Evolutionary conservation across 2,113 vertebrate genomes (phyloP), one percentile per base, ranked within the genome.

Genomic region (Esox niger): DNA sequence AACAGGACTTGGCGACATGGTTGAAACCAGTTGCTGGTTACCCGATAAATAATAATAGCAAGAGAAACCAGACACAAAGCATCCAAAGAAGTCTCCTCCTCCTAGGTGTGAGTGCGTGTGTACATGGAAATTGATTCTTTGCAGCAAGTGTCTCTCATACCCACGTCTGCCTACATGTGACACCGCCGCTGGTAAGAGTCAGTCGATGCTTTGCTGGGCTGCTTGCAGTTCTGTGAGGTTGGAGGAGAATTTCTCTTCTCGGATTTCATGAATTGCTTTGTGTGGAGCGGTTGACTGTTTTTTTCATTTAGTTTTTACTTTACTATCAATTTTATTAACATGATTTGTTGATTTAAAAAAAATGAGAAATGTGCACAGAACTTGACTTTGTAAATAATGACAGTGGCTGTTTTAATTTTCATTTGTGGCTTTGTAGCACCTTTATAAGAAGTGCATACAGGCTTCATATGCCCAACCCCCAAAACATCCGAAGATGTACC

Each of bases 351-450:
- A 3, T 49, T 49, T 49, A 11, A 9, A 21, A 1, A 21, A 49
- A 49, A 49, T 49, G 13, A 33, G 20, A 49, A 52, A 6, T 49
- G 46, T 49, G 20, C n/a, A 59, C 26, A 59, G 31, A 17, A 9
- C 31, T 32, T 21, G 4, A 61, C 31, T 78, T 73, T 86, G 86
- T 87, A 88, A 83, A 88, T 87, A 82, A 62, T 73, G 59, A 72
- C 27, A 32, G 2, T n/a, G 58, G 15, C 7, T 4, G 30, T 9
- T 32, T 23, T 71, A 46, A 35, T 66, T 62, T 29, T 15, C 9
- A 64, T 56, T 55, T 67, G 49, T 46, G 64, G 71, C 57, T 61
- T 31, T 52, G 35, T 43, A 23, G 73, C 66, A 64, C 54, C 70
- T 73, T 65, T 3, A 29, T 49, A 47, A 64, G 33, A 71, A 47